Evolutionary conservation across 1,140 invertebrate genomes (phyloP), one percentile per base, ranked within the genome.

Genomic region (Musca domestica): DNA sequence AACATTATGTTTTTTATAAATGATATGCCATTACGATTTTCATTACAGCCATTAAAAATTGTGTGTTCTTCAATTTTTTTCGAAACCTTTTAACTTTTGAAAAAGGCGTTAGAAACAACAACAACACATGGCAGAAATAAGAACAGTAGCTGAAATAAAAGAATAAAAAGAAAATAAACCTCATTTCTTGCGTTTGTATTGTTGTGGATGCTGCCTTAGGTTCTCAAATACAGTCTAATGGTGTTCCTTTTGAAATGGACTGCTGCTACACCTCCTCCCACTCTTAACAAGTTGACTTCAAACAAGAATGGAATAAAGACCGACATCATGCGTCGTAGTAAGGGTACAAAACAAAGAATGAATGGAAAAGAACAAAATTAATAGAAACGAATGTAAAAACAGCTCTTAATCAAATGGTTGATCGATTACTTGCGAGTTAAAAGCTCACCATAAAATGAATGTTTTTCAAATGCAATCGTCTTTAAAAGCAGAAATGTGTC

Each of bases 401-500:
- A 14, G 56, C 27, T 61, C 56, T 61, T 61, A 61, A 61, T 61
- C 56, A 61, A 61, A 61, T 61, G 30, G 27, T 61, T 61, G 56
- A 61, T 61, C 56, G 56, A 61, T 61, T 61, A 61, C 27, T 34
- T 17, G 15, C 17, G 56, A 61, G 56, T 34, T 61, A 61, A 61
- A 61, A 61, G 56, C 56, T 61, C 56, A 61, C n/a, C 17, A 61
- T 34, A 61, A 61, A 41, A 61, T 30, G 27, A 61, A 61, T 61
- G 56, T 30, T 61, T 61, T 77, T 76, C 76, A 61, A 41, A 41
- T 34, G 56, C 27, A 78, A 78, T 78, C 70, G 76, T 73, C 72
- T 76, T 78, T 78, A 78, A 78, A 78, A 78, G 76, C 76, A 78
- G 74, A 78, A 78, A 78, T 78, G 74, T 78, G 76, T 78, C 76